Conservation (phyloP, 37 sponge, comb jelly and placozoan species). For the Cliona cf. orientalis region DNA sequence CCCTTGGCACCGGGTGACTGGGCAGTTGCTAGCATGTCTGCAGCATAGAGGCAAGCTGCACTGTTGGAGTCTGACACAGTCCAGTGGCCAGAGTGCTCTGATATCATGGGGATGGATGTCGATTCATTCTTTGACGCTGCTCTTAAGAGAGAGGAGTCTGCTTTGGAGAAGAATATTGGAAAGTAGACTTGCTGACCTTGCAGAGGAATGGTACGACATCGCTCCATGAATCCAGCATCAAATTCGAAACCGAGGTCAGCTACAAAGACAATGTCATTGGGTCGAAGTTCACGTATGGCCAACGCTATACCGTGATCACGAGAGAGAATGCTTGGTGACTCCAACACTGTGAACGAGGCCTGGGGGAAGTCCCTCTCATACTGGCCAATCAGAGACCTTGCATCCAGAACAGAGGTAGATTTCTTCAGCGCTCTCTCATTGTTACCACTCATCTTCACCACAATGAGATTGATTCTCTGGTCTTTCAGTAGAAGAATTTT, state of each 20-base stretch:
- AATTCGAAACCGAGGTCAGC: slow-evolving; percentile 39
- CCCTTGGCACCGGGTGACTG: slow-evolving; percentile 12
- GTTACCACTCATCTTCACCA: slow-evolving; percentile 37
- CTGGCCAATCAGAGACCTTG: not conserved
- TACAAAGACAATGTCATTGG: slow-evolving; percentile 31
- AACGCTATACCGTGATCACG: slow-evolving; percentile 21
- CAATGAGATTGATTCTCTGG: slow-evolving; percentile 12
- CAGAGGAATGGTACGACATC: slow-evolving; percentile 33
- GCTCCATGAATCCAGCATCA: slow-evolving; percentile 22
- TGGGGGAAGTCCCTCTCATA: slow-evolving; percentile 13
- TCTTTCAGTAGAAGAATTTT: slow-evolving; percentile 18
- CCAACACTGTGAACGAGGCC: slow-evolving; percentile 20
- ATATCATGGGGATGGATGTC: not conserved
- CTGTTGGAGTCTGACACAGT: slow-evolving; percentile 22
- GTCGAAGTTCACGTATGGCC: slow-evolving; percentile 2
- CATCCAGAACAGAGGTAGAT: not conserved
- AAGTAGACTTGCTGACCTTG: slow-evolving; percentile 54
- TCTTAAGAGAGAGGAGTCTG: not conserved
- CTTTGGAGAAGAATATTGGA: slow-evolving; percentile 24
- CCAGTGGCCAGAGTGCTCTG: slow-evolving; percentile 48
- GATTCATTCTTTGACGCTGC: no score
- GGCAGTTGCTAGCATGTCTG: slow-evolving; percentile 14
- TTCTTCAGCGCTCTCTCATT: not conserved
- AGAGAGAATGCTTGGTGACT: slow-evolving; percentile 19
- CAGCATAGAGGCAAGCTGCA: slow-evolving; percentile 30